A percentile compares a stretch with the other conserved stretches of the same genome.
Evolutionary conservation across 2,113 vertebrate genomes (phyloP).

Genomic region (Bos indicus): DNA sequence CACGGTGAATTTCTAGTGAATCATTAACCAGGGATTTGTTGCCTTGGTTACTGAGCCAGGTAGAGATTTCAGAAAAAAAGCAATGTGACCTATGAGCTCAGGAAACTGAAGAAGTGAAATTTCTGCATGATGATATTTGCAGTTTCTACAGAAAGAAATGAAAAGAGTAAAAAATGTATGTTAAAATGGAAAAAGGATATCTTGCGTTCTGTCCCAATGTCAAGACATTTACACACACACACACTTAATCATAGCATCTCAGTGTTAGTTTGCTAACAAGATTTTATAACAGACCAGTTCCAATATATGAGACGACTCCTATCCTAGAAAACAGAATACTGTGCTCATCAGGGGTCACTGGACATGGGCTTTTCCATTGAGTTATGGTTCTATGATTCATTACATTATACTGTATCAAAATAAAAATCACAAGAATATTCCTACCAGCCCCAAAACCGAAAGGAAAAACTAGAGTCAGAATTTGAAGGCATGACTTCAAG

Average conservation of each 20-base stretch:
- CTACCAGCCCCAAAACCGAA: not conserved
- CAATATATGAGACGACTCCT: not conserved
- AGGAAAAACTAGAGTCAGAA: not conserved
- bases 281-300: not conserved
- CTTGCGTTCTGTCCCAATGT: not conserved
- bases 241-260: not conserved
- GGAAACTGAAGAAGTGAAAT: slow-evolving; percentile 58
- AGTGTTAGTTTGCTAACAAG: not conserved
- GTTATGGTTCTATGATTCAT: not conserved
- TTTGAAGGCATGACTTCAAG: not conserved
- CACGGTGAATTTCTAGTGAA: slow-evolving; percentile 72
- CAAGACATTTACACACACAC: not conserved
- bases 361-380: not conserved
- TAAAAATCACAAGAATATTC: not conserved
- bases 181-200: slow-evolving; percentile 12
- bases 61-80: slow-evolving; percentile 59
- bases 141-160: slow-evolving; percentile 49
- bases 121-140: slow-evolving; percentile 52
- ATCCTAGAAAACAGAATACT: not conserved
- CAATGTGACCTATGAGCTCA: slow-evolving; percentile 57
- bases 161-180: slow-evolving; percentile 16
- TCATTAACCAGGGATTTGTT: slow-evolving; percentile 78
- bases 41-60: slow-evolving; percentile 75
- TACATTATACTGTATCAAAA: not conserved
- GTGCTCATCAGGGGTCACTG: not conserved